Conservation (phyloP, 92 coral and sea anemone genomes). For the Chrysogorgia sp. region DNA sequence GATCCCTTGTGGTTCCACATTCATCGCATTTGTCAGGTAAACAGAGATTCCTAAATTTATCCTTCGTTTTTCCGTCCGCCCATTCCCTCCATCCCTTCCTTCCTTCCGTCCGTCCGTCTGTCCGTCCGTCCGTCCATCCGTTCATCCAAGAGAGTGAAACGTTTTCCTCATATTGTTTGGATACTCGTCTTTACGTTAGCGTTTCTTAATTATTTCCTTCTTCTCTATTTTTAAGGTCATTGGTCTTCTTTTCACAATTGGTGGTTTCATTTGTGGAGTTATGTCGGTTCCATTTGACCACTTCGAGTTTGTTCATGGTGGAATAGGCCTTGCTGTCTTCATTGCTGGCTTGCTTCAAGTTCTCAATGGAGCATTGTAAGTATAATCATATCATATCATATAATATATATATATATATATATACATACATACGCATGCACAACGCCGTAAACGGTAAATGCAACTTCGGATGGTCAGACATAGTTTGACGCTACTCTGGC, state of each 20-base stretch:
- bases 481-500: no score
- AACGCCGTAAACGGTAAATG: neutral
- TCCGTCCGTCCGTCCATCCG: no score
- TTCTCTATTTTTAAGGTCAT: neutral
- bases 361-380: conserved; percentile 31
- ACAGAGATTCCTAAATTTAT: neutral
- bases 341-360: conserved; percentile 28
- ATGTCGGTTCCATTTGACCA: conserved; percentile 47
- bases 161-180: no score
- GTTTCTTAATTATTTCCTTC: neutral
- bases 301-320: conserved; percentile 35
- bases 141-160: no score
- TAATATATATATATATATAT: neutral
- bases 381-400: no score
- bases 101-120: no score
- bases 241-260: conserved; percentile 23
- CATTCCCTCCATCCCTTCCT: no score
- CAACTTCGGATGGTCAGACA: no score
- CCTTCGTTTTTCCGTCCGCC: no score
- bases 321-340: conserved; percentile 22
- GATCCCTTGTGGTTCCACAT: conserved; percentile 44
- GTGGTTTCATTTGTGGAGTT: conserved; percentile 38
- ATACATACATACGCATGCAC: neutral
- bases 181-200: neutral
- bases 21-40: conserved; percentile 26